Percentiles rank a stretch among this genome's conserved stretches.
phyloP scores from a whole-genome alignment of 2,888 invertebrate genomes.

The Spatulosminthurus flaviceps region DNA sequence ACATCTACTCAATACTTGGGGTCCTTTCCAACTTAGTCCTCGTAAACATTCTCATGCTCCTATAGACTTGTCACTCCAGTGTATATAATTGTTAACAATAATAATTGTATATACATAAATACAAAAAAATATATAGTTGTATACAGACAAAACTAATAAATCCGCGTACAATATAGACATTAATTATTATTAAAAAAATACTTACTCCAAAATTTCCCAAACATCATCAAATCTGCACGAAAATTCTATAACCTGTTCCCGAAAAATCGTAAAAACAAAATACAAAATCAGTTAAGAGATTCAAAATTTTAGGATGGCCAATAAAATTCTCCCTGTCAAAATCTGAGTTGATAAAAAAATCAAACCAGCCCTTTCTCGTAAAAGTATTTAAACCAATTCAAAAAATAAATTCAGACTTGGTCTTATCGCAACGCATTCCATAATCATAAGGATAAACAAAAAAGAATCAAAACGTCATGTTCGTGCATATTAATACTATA shows the following conservation, averaged over 20 bases:
- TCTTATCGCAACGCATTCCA: conserved; percentile 9
- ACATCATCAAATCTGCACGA: background rate
- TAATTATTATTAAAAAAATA: conserved; percentile 1
- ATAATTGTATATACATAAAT: background rate
- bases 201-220: background rate
- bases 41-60: conserved; percentile 49
- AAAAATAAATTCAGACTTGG: conserved; percentile 1
- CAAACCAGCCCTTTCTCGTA: no score
- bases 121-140: background rate
- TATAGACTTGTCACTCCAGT: conserved; percentile 37
- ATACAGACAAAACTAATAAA: conserved; percentile 28
- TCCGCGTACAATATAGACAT: conserved; percentile 28
- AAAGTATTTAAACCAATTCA: background rate
- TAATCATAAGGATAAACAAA: conserved; percentile 12
- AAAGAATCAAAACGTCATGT: conserved; percentile 17
- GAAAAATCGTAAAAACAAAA: no score
- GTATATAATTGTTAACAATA: no score
- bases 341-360: no score
- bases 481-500: background rate
- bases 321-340: no score
- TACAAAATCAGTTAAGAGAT: no score
- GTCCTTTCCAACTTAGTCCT: conserved; percentile 54
- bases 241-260: no score
- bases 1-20: conserved; percentile 52
- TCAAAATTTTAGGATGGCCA: no score